These are phyloP conservation scores for Eupithecia dodoneata DNA, from an alignment of 2,888 invertebrate genomes.

Conservation along the genomic window DNA sequence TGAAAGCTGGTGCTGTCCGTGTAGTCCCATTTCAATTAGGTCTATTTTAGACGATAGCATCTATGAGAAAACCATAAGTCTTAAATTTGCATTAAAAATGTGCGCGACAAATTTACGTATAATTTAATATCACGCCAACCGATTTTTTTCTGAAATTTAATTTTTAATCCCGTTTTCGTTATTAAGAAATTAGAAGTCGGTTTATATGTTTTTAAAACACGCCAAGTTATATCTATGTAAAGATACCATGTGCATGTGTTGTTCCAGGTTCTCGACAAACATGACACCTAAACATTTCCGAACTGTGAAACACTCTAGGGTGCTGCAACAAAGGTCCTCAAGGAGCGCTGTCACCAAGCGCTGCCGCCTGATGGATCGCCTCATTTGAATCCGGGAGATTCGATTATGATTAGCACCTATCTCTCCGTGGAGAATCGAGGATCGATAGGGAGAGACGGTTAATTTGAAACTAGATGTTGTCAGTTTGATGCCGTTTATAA, in stretches of 20 bases:
- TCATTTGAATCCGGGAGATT: constrained; percentile 74
- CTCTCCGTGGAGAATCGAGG: constrained; percentile 50
- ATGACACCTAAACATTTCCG: background rate
- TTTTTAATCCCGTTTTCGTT: no score
- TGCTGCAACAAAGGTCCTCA: constrained; percentile 34
- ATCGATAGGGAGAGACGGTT: constrained; percentile 41
- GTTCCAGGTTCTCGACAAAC: background rate
- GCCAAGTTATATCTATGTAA: no score
- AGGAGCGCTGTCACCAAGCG: constrained; percentile 62
- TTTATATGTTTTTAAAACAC: no score
- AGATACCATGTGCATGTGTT: background rate
- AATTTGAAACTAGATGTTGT: constrained; percentile 18
- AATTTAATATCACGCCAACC: no score
- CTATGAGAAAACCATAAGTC: no score
- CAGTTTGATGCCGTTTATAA: constrained; percentile 12
- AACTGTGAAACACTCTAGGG: constrained; percentile 15
- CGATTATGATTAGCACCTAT: constrained; percentile 75
- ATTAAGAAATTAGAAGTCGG: no score
- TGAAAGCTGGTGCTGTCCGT: no score
- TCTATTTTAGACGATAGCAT: no score
- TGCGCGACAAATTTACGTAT: no score
- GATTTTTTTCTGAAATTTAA: no score
- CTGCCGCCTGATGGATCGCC: constrained; percentile 76
- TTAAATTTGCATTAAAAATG: no score
- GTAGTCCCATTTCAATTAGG: no score